phyloP scores from a whole-genome alignment of 1,140 invertebrate species.

The Goniozus legneri region DNA sequence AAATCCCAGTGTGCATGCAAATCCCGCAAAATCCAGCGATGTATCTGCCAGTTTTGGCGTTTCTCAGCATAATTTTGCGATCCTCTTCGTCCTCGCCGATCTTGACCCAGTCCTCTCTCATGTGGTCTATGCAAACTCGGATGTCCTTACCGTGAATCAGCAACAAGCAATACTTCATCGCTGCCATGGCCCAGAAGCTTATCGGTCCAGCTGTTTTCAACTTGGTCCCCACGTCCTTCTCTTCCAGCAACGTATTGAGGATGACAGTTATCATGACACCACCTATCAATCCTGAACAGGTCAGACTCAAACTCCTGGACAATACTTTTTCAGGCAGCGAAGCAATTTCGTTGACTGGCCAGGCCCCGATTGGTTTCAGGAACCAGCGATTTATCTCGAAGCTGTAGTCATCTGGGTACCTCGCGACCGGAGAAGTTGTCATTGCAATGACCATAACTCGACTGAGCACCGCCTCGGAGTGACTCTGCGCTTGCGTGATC shows the following conservation, averaged over 20 bases:
- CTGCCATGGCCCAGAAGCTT: slow-evolving; percentile 11
- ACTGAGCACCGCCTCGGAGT: no score
- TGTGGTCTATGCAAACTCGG: slow-evolving; percentile 12
- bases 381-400: slow-evolving; percentile 24
- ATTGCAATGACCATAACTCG: no score
- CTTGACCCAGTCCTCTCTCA: slow-evolving; percentile 15
- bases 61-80: slow-evolving; percentile 16
- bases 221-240: neutral
- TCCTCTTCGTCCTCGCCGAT: slow-evolving; percentile 1
- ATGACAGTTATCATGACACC: slow-evolving; percentile 7
- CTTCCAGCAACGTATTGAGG: slow-evolving; percentile 6
- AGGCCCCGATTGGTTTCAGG: slow-evolving; percentile 16
- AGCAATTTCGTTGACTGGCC: slow-evolving; percentile 9
- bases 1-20: slow-evolving; percentile 21
- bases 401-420: slow-evolving; percentile 20
- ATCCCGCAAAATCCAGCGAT: slow-evolving; percentile 12
- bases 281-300: neutral
- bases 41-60: slow-evolving; percentile 12
- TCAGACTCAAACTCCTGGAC: neutral
- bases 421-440: no score
- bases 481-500: no score
- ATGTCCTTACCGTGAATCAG: slow-evolving; percentile 9
- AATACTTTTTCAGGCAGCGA: neutral
- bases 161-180: slow-evolving; percentile 16
- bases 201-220: slow-evolving; percentile 8